phyloP scores from a whole-genome alignment of 2,888 invertebrate species.

The Ecliptopera silaceata region DNA sequence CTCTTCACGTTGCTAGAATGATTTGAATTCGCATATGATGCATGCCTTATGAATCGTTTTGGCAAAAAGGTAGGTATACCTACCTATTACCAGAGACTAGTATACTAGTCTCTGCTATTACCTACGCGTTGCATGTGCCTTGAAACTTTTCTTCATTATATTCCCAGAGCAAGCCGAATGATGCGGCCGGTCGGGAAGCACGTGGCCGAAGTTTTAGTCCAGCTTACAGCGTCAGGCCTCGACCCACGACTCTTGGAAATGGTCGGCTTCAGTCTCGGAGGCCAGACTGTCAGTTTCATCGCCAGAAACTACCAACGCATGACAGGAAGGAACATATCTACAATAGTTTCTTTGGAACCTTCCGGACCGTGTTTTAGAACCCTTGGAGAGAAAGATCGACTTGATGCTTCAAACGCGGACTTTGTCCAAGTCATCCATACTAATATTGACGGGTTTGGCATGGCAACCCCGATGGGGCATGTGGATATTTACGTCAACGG shows the following conservation, averaged over 20 bases:
- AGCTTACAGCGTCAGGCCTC: constrained; percentile 60
- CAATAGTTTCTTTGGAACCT: constrained; percentile 69
- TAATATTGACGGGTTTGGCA: constrained; percentile 75
- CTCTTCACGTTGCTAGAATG: too few relatives aligned
- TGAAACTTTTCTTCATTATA: neutral
- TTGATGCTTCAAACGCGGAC: constrained; percentile 65
- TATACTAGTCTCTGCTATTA: too few relatives aligned
- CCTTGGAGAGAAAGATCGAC: constrained; percentile 52
- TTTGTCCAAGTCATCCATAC: constrained; percentile 74
- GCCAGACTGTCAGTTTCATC: constrained; percentile 70
- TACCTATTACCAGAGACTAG: too few relatives aligned
- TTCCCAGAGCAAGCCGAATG: constrained; percentile 69
- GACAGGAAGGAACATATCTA: constrained; percentile 66
- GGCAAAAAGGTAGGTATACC: too few relatives aligned
- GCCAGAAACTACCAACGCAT: constrained; percentile 63
- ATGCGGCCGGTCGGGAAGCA: constrained; percentile 76
- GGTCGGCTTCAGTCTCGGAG: constrained; percentile 72
- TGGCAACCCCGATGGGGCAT: constrained; percentile 72
- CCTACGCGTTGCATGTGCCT: too few relatives aligned
- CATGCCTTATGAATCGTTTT: too few relatives aligned
- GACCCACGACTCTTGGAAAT: constrained; percentile 65
- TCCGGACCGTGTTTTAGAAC: constrained; percentile 73
- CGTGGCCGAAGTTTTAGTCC: constrained; percentile 64
- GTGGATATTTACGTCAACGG: constrained; percentile 74
- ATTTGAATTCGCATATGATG: too few relatives aligned